A percentile compares a stretch with the other conserved stretches of the same genome.
Conservation (phyloP, 2,113 vertebrate species). For the Callocephalon fimbriatum region DNA sequence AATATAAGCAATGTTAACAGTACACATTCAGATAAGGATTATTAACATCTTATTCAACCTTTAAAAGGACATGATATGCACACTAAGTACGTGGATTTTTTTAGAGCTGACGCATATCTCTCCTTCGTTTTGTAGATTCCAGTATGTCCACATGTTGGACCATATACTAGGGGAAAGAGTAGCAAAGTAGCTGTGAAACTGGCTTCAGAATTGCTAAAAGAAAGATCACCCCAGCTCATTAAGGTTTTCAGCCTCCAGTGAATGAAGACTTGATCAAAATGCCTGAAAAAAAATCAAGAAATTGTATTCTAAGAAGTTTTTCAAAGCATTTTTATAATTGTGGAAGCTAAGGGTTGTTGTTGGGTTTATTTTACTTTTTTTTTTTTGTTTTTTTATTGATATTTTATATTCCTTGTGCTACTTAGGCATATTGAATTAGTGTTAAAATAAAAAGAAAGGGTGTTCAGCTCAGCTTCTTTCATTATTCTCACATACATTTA, state of each 20-base stretch:
- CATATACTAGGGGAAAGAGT: background rate
- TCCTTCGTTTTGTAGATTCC: background rate
- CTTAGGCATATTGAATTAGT: background rate
- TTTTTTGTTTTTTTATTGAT: background rate
- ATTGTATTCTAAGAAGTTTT: background rate
- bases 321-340: background rate
- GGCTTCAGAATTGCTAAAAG: background rate
- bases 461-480: background rate
- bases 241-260: background rate
- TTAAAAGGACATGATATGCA: background rate
- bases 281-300: background rate
- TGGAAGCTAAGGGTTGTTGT: background rate
- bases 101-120: background rate
- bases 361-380: background rate
- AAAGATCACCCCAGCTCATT: background rate
- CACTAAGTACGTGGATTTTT: background rate
- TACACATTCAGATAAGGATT: background rate
- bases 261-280: background rate
- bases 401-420: background rate
- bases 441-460: background rate
- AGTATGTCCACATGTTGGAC: accelerated
- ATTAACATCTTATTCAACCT: background rate
- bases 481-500: background rate
- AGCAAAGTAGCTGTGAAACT: background rate
- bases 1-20: background rate